phyloP scores from a whole-genome alignment of 2,797 vertebrate species.

The Sebastes hubbsi region DNA sequence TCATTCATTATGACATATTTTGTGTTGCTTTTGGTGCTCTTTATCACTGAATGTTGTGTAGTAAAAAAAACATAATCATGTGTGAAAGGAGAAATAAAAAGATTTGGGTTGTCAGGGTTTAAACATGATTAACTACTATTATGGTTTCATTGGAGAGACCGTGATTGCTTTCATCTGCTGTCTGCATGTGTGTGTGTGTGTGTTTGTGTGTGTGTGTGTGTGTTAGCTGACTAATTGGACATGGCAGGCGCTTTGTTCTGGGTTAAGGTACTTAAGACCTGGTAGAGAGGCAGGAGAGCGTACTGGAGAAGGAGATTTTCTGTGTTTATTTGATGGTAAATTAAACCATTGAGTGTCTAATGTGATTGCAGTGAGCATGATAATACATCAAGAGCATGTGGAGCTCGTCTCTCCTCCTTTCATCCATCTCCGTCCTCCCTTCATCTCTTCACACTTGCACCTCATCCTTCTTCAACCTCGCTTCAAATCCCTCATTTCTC shows the following conservation, averaged over 20 bases:
- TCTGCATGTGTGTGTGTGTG: not conserved
- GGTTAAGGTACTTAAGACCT: conserved; percentile 46
- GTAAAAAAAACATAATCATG: not conserved
- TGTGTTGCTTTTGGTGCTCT: not conserved
- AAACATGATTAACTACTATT: conserved; percentile 32
- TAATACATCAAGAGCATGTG: conserved; percentile 52
- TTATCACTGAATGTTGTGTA: not conserved
- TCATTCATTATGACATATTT: not conserved
- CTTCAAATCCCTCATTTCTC: conserved; percentile 15
- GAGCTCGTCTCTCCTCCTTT: conserved; percentile 31
- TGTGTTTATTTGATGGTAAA: conserved; percentile 49
- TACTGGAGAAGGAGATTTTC: not conserved
- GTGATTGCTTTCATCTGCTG: conserved; percentile 46
- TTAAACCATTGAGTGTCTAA: conserved; percentile 56
- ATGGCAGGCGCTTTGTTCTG: conserved; percentile 53
- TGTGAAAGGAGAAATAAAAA: not conserved
- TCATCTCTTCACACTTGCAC: conserved; percentile 38
- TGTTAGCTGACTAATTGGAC: conserved; percentile 47
- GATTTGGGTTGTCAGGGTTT: not conserved
- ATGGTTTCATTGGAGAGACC: conserved; percentile 19
- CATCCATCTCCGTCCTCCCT: conserved; percentile 57
- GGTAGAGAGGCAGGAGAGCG: conserved; percentile 1
- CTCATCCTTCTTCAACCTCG: conserved; percentile 22
- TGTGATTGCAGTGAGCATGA: conserved; percentile 45
- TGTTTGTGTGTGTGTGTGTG: too few relatives aligned